Evolutionary conservation across 2,113 vertebrate genomes (phyloP).

Genomic region (Hippocampus guttulatus): DNA sequence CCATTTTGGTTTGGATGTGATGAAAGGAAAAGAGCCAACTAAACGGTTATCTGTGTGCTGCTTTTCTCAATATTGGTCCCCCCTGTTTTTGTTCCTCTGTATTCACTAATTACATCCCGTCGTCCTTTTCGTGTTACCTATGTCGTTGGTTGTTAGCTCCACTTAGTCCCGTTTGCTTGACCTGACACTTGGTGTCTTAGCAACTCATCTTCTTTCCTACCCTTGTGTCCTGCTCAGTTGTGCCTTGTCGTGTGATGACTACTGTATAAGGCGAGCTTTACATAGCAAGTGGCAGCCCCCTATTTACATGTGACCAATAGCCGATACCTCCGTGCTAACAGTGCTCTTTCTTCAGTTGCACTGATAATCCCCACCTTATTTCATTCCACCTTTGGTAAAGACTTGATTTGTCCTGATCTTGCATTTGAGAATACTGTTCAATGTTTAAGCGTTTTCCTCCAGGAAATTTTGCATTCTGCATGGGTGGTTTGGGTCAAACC

Average conservation of each 20-base stretch:
- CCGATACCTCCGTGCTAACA: neutral
- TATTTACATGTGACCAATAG: neutral
- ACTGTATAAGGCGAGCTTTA: no score
- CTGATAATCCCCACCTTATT: neutral
- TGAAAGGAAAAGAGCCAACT: no score
- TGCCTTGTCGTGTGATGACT: neutral
- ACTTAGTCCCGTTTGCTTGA: neutral
- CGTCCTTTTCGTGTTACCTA: neutral
- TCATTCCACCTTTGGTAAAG: neutral
- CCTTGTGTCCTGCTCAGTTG: neutral
- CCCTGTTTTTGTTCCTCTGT: neutral
- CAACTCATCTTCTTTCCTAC: neutral
- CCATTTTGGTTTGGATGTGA: neutral
- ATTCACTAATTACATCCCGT: neutral
- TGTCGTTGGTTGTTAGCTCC: neutral
- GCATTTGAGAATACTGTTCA: neutral
- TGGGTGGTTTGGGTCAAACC: neutral
- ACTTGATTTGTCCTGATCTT: neutral
- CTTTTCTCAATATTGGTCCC: neutral
- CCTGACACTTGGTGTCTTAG: neutral
- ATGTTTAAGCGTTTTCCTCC: neutral
- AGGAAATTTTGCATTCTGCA: neutral
- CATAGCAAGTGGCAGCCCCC: neutral
- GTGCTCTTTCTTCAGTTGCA: neutral
- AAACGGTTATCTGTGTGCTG: neutral